Base-by-base conservation (phyloP, 2,888 invertebrate genomes). In the Cheilosia pagana region DNA sequence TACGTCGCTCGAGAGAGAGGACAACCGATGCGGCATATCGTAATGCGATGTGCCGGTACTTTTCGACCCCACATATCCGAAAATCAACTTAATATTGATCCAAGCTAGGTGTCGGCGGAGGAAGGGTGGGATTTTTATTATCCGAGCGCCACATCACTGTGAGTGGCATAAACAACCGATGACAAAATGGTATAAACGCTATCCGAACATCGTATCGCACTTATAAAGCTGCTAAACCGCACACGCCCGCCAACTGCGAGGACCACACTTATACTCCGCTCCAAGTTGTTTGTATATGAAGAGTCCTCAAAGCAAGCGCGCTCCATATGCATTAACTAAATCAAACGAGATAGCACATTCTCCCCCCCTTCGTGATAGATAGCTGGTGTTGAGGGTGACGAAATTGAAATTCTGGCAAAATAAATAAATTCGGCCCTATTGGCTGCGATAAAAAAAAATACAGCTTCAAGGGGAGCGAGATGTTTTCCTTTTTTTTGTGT, bases 381-480 rank as follows among this genome's bases (percentile, higher is more conserved):
- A 25, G 45, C 25, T 16, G n/a, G 45, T 14, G 59, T 28, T 8
- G 50, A 16, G 60, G 31, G 60, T 53, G 72, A 52, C 41, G 60
- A 79, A 81, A 81, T 81, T 77, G 77, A 81, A 77, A 65, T 81
- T 76, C 57, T 59, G 43, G 76, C 43, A 63, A 81, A 57, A 28
- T 28, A 81, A 67, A 82, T 82, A 82, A 62, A 82, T 77, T 72
- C 31, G 25, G 48, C 50, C 43, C 71, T 41, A 67, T 55, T 63
- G 81, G 12, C 62, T 39, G 57, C n/a, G 10, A 25, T 63, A 16
- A 14, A 57, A 53, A 53, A 39, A 48, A 16, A 43, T 28, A 41
- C n/a, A 12, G 8, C 19, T 57, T 25, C 16, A 45, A 16, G 21
- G 23, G 28, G n/a, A 19, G 45, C 7, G 45, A 43, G 6, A 16